phyloP scores from a whole-genome alignment of 1,140 invertebrate species.

The Drosophila nannoptera region DNA sequence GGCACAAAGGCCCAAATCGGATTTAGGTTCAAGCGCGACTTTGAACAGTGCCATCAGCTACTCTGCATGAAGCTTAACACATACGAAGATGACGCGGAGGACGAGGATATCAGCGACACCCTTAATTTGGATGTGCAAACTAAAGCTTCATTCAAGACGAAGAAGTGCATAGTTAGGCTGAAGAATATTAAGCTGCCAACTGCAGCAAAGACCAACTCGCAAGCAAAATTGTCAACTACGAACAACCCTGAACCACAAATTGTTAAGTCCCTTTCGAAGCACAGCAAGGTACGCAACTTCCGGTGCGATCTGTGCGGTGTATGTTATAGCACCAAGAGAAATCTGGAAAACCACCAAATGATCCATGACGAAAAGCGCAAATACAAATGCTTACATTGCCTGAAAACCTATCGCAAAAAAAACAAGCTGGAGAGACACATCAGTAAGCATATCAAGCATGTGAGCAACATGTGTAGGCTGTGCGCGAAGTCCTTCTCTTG shows the following conservation, averaged over 20 bases:
- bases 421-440: not conserved
- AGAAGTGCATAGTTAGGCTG: too few relatives aligned
- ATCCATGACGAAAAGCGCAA: not conserved
- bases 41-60: constrained; percentile 5
- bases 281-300: not conserved
- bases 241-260: too few relatives aligned
- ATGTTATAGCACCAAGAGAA: not conserved
- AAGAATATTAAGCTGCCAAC: too few relatives aligned
- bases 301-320: not conserved
- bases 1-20: constrained; percentile 6
- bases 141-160: too few relatives aligned
- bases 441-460: not conserved
- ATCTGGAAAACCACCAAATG: not conserved
- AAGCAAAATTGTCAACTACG: too few relatives aligned
- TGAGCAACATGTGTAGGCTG: not conserved
- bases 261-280: not conserved
- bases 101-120: too few relatives aligned
- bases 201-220: too few relatives aligned
- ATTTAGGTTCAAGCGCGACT: constrained; percentile 3
- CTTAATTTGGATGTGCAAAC: too few relatives aligned
- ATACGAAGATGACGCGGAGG: not conserved
- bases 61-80: constrained; percentile 8
- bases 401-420: not conserved
- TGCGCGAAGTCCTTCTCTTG: not conserved
- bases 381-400: not conserved